Percentiles rank a stretch among this genome's conserved stretches.
These are phyloP conservation scores for Ashinkailepas kermadecensis DNA, from an alignment of 2,888 invertebrate genomes.

Conservation along the genomic window DNA sequence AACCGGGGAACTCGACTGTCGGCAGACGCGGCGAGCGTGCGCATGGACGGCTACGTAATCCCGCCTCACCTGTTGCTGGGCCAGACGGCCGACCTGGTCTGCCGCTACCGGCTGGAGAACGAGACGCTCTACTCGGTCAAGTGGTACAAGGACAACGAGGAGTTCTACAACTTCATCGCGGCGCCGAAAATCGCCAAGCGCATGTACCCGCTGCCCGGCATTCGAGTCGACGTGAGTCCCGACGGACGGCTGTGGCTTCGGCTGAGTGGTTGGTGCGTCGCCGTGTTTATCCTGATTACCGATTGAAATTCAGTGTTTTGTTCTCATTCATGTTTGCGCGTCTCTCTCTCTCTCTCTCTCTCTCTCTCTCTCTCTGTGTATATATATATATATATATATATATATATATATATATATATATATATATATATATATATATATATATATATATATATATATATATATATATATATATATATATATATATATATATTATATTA, in stretches of 20 bases:
- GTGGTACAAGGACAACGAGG: conserved; percentile 43
- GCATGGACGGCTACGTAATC: conserved; percentile 45
- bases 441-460: no score
- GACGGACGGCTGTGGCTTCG: not conserved
- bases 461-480: no score
- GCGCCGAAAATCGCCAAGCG: conserved; percentile 26
- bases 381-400: no score
- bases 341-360: no score
- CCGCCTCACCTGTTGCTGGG: conserved; percentile 48
- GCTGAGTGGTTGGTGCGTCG: no score
- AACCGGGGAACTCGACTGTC: not conserved
- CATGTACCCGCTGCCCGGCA: conserved; percentile 27
- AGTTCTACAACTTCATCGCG: conserved; percentile 47
- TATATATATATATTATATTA: no score
- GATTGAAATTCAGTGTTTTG: no score
- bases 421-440: no score
- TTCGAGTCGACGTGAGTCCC: conserved; percentile 28
- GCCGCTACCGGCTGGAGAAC: conserved; percentile 47
- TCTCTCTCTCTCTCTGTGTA: no score
- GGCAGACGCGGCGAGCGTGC: conserved; percentile 33
- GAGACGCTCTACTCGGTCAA: conserved; percentile 45
- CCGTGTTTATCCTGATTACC: no score
- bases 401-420: no score
- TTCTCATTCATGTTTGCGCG: no score
- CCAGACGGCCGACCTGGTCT: conserved; percentile 46